Evolutionary conservation across 1,140 invertebrate genomes (phyloP).

Genomic region (Patella vulgata): DNA sequence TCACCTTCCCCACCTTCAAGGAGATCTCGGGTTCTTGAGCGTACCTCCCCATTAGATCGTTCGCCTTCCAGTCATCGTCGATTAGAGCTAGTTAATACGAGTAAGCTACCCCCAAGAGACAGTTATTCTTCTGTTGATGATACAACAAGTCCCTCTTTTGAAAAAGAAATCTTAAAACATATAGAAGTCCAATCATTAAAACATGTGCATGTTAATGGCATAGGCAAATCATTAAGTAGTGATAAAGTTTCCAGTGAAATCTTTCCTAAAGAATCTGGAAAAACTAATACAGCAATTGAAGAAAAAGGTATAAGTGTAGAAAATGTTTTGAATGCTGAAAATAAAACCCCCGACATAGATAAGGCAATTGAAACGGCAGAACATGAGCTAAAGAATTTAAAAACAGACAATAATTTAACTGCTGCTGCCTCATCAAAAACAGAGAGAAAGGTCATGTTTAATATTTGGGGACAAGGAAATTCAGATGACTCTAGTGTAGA

Average conservation of each 20-base stretch:
- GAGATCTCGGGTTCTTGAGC: neutral
- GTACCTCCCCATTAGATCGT: conserved; percentile 31
- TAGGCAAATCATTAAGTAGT: too few relatives aligned
- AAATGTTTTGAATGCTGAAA: neutral
- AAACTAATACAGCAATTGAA: too few relatives aligned
- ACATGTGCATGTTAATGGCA: neutral
- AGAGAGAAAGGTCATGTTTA: too few relatives aligned
- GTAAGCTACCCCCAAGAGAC: conserved; percentile 64
- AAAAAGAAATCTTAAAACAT: conserved; percentile 57
- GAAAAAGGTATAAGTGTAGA: too few relatives aligned
- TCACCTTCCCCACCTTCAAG: neutral
- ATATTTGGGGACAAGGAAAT: neutral
- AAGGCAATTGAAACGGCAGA: neutral
- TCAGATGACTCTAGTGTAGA: too few relatives aligned
- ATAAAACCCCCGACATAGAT: neutral
- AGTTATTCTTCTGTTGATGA: conserved; percentile 69
- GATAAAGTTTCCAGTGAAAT: too few relatives aligned
- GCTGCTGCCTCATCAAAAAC: too few relatives aligned
- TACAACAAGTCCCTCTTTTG: conserved; percentile 63
- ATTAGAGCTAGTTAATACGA: conserved; percentile 63
- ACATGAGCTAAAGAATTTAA: neutral
- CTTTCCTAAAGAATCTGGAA: too few relatives aligned
- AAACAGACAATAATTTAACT: too few relatives aligned
- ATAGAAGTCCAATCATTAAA: conserved; percentile 16
- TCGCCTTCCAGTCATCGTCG: conserved; percentile 51